Percentiles rank a stretch among this genome's conserved stretches.
These are phyloP conservation scores for Macrochelys suwanniensis DNA, from an alignment of 2,797 vertebrate genomes.

Conservation along the genomic window DNA sequence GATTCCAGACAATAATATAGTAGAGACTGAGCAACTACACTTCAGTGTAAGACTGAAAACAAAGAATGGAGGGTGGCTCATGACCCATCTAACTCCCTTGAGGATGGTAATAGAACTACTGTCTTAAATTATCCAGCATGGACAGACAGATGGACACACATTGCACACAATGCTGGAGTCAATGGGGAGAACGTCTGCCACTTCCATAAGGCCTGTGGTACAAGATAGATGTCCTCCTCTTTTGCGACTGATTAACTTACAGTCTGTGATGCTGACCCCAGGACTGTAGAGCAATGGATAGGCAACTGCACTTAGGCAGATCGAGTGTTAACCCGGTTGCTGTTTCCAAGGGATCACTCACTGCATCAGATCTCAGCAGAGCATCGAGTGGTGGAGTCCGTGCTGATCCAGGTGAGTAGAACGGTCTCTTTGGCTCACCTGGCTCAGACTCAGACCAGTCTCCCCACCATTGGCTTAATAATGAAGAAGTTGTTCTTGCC, in stretches of 20 bases:
- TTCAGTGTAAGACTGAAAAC: slow-evolving; percentile 58
- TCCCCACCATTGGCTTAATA: slow-evolving; percentile 31
- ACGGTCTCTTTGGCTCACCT: slow-evolving; percentile 32
- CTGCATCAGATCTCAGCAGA: slow-evolving; percentile 43
- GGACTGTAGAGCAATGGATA: background rate
- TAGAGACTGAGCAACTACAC: slow-evolving; percentile 56
- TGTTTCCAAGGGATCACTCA: slow-evolving; percentile 21
- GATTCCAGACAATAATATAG: slow-evolving; percentile 18
- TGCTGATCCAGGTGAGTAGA: slow-evolving; percentile 37
- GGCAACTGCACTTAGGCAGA: background rate
- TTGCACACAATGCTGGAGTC: background rate
- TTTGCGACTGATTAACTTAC: rapidly evolving
- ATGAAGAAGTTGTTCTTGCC: slow-evolving; percentile 65
- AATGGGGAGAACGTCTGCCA: rapidly evolving
- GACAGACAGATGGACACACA: rapidly evolving
- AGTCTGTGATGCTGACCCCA: background rate
- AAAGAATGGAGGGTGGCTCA: slow-evolving; percentile 62
- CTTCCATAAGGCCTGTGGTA: background rate
- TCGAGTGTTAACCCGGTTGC: background rate
- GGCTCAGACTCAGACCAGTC: slow-evolving; percentile 48
- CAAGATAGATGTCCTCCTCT: rapidly evolving
- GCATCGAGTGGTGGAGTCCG: background rate
- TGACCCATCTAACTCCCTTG: slow-evolving; percentile 69
- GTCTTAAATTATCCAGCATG: background rate
- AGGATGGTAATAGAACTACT: background rate